phyloP scores from a whole-genome alignment of 2,888 invertebrate species.

The Phyto melanocephala region DNA sequence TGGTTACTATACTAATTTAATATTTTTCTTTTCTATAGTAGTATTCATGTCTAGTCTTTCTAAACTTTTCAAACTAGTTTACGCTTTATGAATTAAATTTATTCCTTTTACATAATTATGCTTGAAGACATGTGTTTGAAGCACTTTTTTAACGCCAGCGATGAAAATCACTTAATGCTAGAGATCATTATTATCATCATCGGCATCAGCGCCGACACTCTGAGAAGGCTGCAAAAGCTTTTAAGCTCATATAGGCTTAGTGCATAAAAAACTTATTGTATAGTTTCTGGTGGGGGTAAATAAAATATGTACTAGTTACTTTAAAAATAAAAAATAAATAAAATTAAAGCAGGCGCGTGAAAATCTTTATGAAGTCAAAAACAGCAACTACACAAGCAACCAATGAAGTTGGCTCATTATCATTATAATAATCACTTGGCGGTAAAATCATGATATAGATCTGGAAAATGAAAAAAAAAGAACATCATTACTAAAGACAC shows the following conservation, averaged over 20 bases:
- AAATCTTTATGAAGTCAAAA: conserved; percentile 15
- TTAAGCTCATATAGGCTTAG: no score
- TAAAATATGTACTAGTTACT: background rate
- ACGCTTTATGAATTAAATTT: conserved; percentile 17
- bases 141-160: conserved; percentile 62
- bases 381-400: background rate
- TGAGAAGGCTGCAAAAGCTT: background rate
- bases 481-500: conserved; percentile 48
- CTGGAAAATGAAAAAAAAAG: no score
- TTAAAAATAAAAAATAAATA: background rate
- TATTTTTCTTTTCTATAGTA: background rate
- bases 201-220: conserved; percentile 38
- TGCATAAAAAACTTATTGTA: background rate
- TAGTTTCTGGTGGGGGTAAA: background rate
- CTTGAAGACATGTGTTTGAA: conserved; percentile 60
- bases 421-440: conserved; percentile 65
- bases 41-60: background rate
- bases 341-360: conserved; percentile 37
- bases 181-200: conserved; percentile 25
- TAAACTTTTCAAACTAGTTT: background rate
- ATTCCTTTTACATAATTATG: conserved; percentile 52
- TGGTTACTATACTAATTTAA: no score
- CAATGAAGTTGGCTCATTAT: conserved; percentile 58
- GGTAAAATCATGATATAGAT: conserved; percentile 63
- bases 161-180: conserved; percentile 62